Percentiles rank a stretch among this genome's conserved stretches.
These are phyloP conservation scores for Ara ararauna DNA, from an alignment of 2,797 vertebrate species.

Conservation along the genomic window DNA sequence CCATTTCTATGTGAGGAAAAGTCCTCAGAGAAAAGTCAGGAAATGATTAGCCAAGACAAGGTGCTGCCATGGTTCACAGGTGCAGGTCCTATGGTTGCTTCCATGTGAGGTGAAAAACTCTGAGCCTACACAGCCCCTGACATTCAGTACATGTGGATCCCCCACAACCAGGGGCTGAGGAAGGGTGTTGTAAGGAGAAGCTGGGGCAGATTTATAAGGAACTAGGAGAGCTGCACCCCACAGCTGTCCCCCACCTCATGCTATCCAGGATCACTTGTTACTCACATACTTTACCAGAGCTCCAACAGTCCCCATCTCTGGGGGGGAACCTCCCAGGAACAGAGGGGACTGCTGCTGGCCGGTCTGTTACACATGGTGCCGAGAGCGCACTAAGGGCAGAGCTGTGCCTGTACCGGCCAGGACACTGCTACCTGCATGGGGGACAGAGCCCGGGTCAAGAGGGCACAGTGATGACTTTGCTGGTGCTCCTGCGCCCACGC, in stretches of 20 bases:
- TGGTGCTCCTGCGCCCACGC: not conserved
- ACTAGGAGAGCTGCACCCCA: not conserved
- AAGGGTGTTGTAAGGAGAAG: not conserved
- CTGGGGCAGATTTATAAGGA: not conserved
- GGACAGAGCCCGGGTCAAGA: accelerated
- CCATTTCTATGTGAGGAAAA: not conserved
- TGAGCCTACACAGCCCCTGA: not conserved
- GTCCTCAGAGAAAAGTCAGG: not conserved
- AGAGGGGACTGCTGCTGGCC: not conserved
- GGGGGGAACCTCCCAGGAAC: accelerated
- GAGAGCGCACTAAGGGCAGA: not conserved
- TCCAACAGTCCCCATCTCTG: accelerated
- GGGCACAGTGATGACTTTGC: not conserved
- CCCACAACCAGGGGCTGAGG: not conserved
- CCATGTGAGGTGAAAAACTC: accelerated
- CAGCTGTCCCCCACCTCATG: accelerated
- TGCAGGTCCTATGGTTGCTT: accelerated
- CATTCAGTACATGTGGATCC: accelerated
- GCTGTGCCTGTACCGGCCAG: not conserved
- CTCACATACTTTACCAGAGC: not conserved
- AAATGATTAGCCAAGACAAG: not conserved
- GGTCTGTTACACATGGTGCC: not conserved
- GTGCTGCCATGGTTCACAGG: not conserved
- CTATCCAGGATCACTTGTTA: not conserved
- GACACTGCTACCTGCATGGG: accelerated